phyloP scores from a whole-genome alignment of 2,888 invertebrate species.

The Hypomecis punctinalis region DNA sequence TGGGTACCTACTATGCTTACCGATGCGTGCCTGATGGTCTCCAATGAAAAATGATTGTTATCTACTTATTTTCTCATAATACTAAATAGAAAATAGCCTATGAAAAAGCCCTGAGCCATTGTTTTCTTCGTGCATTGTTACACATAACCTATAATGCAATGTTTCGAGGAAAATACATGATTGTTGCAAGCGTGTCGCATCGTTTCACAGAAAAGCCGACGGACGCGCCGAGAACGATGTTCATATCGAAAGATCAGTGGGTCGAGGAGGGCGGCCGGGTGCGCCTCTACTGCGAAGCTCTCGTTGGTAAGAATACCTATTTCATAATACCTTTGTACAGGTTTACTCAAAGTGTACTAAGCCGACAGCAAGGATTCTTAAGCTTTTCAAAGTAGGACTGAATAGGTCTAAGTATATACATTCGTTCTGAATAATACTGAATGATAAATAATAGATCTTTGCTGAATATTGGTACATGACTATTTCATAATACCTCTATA shows the following conservation, averaged over 20 bases:
- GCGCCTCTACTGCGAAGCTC: conserved; percentile 91
- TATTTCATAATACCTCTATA: too few species aligned
- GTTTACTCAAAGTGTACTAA: too few species aligned
- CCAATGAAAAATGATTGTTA: too few species aligned
- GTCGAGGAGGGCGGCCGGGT: conserved; percentile 86
- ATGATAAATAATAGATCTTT: too few species aligned
- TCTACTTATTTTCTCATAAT: too few species aligned
- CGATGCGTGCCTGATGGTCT: too few species aligned
- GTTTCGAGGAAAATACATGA: conserved; percentile 46
- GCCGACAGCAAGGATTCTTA: too few species aligned
- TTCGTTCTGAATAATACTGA: too few species aligned
- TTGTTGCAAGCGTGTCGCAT: conserved; percentile 39
- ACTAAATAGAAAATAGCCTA: background rate
- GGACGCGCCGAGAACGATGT: conserved; percentile 87
- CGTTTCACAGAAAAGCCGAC: conserved; percentile 86
- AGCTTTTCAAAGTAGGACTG: too few species aligned
- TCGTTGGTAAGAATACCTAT: conserved; percentile 86
- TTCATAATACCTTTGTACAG: background rate
- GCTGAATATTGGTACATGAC: too few species aligned
- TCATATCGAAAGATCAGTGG: conserved; percentile 87
- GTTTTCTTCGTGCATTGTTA: conserved; percentile 16
- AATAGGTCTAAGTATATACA: too few species aligned
- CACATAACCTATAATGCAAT: background rate
- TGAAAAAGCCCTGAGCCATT: background rate
- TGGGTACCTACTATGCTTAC: too few species aligned